Conservation (phyloP, 2,888 invertebrate species). For the Pemphredon lugubris region DNA sequence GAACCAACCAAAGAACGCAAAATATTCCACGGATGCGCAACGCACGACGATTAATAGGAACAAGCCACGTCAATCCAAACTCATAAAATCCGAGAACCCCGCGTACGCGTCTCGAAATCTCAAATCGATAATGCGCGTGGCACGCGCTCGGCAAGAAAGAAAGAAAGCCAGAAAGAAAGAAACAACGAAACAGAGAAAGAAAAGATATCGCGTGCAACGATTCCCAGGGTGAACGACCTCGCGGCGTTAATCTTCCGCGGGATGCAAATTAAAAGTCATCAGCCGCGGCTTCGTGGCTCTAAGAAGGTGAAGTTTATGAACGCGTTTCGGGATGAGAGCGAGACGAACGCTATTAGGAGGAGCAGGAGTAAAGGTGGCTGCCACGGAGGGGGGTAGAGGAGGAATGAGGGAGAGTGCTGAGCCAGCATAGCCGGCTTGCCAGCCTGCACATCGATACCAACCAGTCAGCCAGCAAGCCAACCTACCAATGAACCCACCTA, state of each 20-base stretch:
- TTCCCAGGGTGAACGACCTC: not conserved
- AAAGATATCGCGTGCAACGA: not conserved
- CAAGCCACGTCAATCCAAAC: too few species aligned
- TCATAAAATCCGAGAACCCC: too few species aligned
- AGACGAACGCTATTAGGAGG: constrained; percentile 64
- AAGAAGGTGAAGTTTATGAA: constrained; percentile 71
- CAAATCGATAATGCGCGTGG: too few species aligned
- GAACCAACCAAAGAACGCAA: too few species aligned
- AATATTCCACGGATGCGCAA: too few species aligned
- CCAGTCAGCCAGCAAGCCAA: constrained; percentile 77
- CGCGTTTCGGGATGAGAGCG: constrained; percentile 70
- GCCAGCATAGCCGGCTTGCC: constrained; percentile 78
- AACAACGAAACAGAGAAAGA: not conserved
- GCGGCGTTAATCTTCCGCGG: constrained; percentile 30
- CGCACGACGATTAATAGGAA: too few species aligned
- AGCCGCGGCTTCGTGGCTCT: constrained; percentile 21
- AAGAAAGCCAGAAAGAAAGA: not conserved
- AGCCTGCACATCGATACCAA: constrained; percentile 80
- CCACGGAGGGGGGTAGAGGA: constrained; percentile 64
- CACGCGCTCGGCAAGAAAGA: too few species aligned
- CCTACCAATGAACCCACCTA: constrained; percentile 71
- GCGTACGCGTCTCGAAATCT: too few species aligned
- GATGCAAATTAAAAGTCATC: constrained; percentile 58
- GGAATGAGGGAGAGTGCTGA: constrained; percentile 79
- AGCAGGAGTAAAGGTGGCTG: constrained; percentile 63